Evolutionary conservation across 2,113 vertebrate genomes (phyloP).

Genomic region (Myrmecobius fasciatus): DNA sequence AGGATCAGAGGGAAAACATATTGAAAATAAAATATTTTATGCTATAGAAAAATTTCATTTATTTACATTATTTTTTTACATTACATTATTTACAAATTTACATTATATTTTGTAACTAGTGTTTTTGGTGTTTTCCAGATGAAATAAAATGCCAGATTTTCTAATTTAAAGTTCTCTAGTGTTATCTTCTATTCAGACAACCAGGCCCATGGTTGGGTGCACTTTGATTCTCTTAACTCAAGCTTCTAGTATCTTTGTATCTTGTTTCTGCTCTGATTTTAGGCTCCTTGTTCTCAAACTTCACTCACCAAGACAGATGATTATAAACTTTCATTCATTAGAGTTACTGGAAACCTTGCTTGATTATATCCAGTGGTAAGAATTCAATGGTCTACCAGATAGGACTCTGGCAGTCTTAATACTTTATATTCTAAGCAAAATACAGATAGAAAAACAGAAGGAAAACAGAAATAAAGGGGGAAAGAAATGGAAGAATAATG

Average conservation of each 20-base stretch:
- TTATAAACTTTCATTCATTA: neutral
- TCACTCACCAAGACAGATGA: neutral
- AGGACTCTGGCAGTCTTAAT: neutral
- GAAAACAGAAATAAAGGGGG: neutral
- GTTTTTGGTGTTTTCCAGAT: neutral
- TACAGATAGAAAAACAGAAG: neutral
- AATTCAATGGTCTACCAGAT: neutral
- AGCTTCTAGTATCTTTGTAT: neutral
- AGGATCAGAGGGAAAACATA: neutral
- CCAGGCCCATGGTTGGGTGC: neutral
- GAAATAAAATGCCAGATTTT: neutral
- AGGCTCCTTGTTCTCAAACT: neutral
- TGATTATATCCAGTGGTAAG: neutral
- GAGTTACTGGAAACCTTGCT: neutral
- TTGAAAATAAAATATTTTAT: neutral
- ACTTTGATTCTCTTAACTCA: neutral
- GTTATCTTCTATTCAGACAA: neutral
- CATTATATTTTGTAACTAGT: neutral
- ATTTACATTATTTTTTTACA: no score
- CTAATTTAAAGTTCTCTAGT: neutral
- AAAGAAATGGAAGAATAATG: conserved; percentile 25
- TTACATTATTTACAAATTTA: no score
- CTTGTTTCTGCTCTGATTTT: neutral
- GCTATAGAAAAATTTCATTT: neutral
- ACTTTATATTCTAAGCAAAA: neutral